Percentiles rank a stretch among this genome's conserved stretches.
Evolutionary conservation across 37 sponge, comb jelly and placozoan species (phyloP).

Genomic region (Cladorhizidae sp.): DNA sequence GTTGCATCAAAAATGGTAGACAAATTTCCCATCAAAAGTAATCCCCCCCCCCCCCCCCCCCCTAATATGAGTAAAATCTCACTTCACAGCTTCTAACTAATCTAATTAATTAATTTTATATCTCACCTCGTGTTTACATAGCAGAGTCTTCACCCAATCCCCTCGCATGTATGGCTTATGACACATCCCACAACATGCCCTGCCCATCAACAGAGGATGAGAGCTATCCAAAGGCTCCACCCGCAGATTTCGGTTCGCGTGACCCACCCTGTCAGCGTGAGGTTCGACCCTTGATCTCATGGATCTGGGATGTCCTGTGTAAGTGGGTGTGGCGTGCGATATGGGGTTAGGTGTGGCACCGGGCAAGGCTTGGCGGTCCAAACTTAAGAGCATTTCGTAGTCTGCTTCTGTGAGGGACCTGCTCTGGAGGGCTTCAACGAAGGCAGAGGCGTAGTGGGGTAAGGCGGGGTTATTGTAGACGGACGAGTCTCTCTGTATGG

Average conservation of each 20-base stretch:
- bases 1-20: too few species aligned
- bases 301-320: not conserved
- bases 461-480: too few species aligned
- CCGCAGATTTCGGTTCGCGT: slow-evolving; percentile 37
- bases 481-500: too few species aligned
- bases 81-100: too few species aligned
- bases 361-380: slow-evolving; percentile 46
- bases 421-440: slow-evolving; percentile 61
- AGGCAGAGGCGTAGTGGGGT: too few species aligned
- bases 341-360: not conserved
- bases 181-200: slow-evolving; percentile 59
- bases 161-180: slow-evolving; percentile 31
- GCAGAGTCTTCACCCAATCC: slow-evolving; percentile 79
- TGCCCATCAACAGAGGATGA: slow-evolving; percentile 38
- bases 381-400: slow-evolving; percentile 83
- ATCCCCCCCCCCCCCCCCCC: too few species aligned
- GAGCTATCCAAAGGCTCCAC: slow-evolving; percentile 58
- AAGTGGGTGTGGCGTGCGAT: too few species aligned
- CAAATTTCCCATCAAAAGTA: too few species aligned
- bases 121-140: slow-evolving; percentile 79
- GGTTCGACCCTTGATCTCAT: not conserved
- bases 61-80: too few species aligned
- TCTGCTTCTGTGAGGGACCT: slow-evolving; percentile 84
- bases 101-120: too few species aligned
- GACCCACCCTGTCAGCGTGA: slow-evolving; percentile 15